Conservation (phyloP, 92 coral and sea anemone species). For the Siderastrea siderea region DNA sequence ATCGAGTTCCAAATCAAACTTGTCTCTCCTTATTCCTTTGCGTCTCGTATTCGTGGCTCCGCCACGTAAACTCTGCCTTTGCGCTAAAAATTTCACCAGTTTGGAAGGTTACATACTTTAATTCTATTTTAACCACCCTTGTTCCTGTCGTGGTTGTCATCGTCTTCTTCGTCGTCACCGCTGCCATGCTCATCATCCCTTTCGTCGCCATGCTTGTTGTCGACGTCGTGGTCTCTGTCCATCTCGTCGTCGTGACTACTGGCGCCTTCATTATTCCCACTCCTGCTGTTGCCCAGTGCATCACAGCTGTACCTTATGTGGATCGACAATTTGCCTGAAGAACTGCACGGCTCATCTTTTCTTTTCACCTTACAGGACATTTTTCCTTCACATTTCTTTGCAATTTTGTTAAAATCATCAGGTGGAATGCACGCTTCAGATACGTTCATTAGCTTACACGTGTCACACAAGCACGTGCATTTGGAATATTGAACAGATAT, state of each 20-base stretch:
- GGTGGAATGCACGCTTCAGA: conserved; percentile 13
- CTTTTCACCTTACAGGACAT: neutral
- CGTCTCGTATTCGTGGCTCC: no score
- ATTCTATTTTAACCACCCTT: no score
- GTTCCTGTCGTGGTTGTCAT: neutral
- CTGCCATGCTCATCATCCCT: neutral
- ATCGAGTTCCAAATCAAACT: no score
- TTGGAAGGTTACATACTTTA: no score
- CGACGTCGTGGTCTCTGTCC: neutral
- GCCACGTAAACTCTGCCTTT: no score
- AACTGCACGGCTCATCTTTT: neutral
- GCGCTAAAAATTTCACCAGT: no score
- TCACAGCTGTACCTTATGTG: neutral
- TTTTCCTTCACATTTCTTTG: neutral
- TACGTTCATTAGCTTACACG: neutral
- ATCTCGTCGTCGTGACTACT: neutral
- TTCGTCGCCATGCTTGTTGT: neutral
- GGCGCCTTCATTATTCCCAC: neutral
- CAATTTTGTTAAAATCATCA: neutral
- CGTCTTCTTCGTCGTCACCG: neutral
- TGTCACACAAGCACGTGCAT: conserved; percentile 13
- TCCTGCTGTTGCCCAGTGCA: neutral
- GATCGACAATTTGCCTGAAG: neutral
- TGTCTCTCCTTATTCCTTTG: no score
- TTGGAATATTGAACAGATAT: neutral